These are phyloP conservation scores for Dreissena rostriformis DNA, from an alignment of 1,140 invertebrate species.

Conservation along the genomic window DNA sequence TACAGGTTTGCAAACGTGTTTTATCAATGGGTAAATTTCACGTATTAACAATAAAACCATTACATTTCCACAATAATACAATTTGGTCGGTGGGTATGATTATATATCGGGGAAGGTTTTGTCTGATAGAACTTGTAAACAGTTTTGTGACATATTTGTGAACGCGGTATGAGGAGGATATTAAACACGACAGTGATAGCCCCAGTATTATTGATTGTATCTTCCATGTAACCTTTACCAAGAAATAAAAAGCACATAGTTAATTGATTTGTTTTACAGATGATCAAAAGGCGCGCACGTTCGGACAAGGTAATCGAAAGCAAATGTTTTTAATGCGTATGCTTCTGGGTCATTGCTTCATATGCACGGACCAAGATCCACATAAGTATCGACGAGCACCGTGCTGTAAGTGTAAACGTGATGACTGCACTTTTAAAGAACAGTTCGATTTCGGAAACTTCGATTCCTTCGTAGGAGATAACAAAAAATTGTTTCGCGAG, in stretches of 20 bases:
- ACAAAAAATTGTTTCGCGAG: slow-evolving; percentile 67
- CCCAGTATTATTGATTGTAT: too few species aligned
- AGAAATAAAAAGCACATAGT: too few species aligned
- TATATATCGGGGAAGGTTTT: too few species aligned
- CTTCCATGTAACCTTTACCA: too few species aligned
- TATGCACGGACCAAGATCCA: slow-evolving; percentile 36
- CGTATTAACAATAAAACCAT: too few species aligned
- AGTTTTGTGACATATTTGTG: too few species aligned
- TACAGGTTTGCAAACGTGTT: slow-evolving; percentile 14
- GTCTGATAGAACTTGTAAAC: too few species aligned
- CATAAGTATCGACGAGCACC: slow-evolving; percentile 46
- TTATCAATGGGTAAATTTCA: too few species aligned
- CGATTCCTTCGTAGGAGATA: slow-evolving; percentile 70
- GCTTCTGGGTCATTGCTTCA: slow-evolving; percentile 47
- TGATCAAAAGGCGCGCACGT: background rate
- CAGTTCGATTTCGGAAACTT: slow-evolving; percentile 17
- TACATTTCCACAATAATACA: too few species aligned
- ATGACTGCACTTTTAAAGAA: slow-evolving; percentile 32
- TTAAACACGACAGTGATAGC: too few species aligned
- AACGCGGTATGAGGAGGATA: too few species aligned
- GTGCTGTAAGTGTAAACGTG: slow-evolving; percentile 42
- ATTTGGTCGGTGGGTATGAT: too few species aligned
- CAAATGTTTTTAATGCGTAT: slow-evolving; percentile 58
- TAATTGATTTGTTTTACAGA: slow-evolving; percentile 22
- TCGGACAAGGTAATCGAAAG: slow-evolving; percentile 19